Percentiles rank a stretch among this genome's conserved stretches.
Evolutionary conservation across 2,888 invertebrate genomes (phyloP).

Genomic region (Oscheius myriophilus): DNA sequence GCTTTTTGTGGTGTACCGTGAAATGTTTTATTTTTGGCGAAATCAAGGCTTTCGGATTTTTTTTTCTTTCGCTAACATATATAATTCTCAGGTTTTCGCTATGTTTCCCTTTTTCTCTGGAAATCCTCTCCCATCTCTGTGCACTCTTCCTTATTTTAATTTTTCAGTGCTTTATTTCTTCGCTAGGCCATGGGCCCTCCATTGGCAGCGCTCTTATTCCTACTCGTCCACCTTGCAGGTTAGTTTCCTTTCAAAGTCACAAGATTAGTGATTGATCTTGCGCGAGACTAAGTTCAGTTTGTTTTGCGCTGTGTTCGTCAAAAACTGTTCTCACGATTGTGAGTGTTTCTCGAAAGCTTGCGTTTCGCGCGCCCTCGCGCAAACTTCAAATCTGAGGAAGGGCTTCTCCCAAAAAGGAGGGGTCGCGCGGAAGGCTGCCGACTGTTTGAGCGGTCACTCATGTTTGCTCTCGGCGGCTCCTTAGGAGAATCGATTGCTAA

Average conservation of each 20-base stretch:
- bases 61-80: no score
- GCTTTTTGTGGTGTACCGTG: no score
- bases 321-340: conserved; percentile 29
- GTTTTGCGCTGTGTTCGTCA: conserved; percentile 23
- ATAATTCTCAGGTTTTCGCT: no score
- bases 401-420: conserved; percentile 17
- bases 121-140: background rate
- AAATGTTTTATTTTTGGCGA: no score
- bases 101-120: background rate
- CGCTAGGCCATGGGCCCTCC: conserved; percentile 13
- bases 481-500: conserved; percentile 30
- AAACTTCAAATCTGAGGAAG: conserved; percentile 26
- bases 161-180: no score
- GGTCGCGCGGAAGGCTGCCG: conserved; percentile 26
- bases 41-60: no score
- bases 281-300: background rate
- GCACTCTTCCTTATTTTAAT: background rate
- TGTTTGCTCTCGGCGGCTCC: conserved; percentile 30
- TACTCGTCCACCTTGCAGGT: conserved; percentile 17
- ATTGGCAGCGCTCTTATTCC: conserved; percentile 17
- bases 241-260: background rate
- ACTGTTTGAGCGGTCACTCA: conserved; percentile 24
- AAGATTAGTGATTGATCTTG: no score
- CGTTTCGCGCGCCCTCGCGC: conserved; percentile 3
- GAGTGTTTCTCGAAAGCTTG: conserved; percentile 20